phyloP scores from a whole-genome alignment of 2,113 vertebrate genomes.

The Microtus oregoni region DNA sequence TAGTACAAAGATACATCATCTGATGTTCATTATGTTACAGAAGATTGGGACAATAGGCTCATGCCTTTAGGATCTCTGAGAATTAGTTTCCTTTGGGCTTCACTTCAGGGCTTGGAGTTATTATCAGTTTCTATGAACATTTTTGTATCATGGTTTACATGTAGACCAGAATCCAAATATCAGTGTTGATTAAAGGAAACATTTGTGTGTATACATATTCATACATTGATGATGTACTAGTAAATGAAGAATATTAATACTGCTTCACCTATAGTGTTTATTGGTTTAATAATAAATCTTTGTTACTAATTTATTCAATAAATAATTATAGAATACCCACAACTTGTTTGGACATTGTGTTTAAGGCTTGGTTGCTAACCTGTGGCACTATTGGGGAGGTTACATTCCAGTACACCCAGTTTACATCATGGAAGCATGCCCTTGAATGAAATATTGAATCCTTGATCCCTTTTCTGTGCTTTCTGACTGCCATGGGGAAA shows the following conservation, averaged over 20 bases:
- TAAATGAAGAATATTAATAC: neutral
- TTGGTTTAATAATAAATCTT: neutral
- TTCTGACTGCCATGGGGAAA: neutral
- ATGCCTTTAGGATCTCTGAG: constrained; percentile 6
- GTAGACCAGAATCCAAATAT: constrained; percentile 24
- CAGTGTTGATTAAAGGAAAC: constrained; percentile 15
- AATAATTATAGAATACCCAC: neutral
- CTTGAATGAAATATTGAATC: neutral
- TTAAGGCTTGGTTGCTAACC: neutral
- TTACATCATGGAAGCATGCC: neutral
- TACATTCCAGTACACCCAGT: neutral
- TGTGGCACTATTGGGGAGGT: neutral
- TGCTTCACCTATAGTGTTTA: neutral
- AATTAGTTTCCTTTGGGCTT: constrained; percentile 27
- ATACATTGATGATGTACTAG: neutral
- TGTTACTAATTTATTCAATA: neutral
- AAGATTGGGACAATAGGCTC: constrained; percentile 49
- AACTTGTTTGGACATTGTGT: neutral
- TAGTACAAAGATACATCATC: constrained; percentile 9
- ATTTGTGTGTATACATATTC: neutral
- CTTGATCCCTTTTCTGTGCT: neutral
- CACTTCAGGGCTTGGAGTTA: neutral
- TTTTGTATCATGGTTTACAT: constrained; percentile 44
- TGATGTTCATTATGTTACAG: constrained; percentile 3
- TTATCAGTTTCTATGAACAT: constrained; percentile 34